These are phyloP conservation scores for Platanista minor DNA, from an alignment of 2,113 vertebrate genomes.

Conservation along the genomic window DNA sequence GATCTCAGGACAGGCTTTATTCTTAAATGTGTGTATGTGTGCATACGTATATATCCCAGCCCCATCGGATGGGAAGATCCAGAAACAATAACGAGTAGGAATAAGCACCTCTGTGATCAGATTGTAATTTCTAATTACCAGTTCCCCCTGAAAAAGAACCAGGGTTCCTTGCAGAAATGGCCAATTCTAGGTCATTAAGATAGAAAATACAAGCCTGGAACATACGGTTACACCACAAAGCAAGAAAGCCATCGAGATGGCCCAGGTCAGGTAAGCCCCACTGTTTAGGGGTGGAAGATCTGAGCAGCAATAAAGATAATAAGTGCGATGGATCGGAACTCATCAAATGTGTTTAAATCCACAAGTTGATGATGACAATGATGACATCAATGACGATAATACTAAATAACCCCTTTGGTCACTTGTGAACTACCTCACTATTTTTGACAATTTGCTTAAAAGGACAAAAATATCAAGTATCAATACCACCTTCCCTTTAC, in stretches of 20 bases:
- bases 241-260: not conserved
- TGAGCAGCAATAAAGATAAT: not conserved
- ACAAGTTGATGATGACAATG: not conserved
- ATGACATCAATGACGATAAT: not conserved
- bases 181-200: not conserved
- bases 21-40: not conserved
- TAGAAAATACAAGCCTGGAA: not conserved
- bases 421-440: not conserved
- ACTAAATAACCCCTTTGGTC: not conserved
- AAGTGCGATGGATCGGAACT: not conserved
- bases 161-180: not conserved
- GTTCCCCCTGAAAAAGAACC: not conserved
- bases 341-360: not conserved
- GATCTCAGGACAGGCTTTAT: not conserved
- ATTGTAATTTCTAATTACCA: not conserved
- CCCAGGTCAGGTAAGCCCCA: not conserved
- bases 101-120: not conserved
- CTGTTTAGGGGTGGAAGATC: not conserved
- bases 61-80: not conserved
- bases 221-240: not conserved
- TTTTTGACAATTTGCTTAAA: not conserved
- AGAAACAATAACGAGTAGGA: not conserved
- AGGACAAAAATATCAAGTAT: not conserved
- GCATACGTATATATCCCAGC: fast-evolving
- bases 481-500: not conserved